These are phyloP conservation scores for Myopa testacea DNA, from an alignment of 2,888 invertebrate genomes.

Conservation along the genomic window DNA sequence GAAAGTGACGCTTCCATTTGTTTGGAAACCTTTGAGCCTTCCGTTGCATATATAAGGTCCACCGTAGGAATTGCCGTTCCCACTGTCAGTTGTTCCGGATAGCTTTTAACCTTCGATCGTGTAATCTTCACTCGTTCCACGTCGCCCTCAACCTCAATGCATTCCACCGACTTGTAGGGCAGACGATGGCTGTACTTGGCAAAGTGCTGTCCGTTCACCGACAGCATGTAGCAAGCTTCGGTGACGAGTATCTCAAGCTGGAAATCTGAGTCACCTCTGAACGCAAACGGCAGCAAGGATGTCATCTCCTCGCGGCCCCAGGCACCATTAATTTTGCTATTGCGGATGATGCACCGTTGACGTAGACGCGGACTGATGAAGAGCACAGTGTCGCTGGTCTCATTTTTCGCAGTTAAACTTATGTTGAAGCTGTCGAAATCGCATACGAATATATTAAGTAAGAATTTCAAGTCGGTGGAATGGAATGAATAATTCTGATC, in stretches of 20 bases:
- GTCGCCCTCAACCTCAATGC: slow-evolving; percentile 74
- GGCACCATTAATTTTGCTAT: slow-evolving; percentile 74
- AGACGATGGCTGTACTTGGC: slow-evolving; percentile 76
- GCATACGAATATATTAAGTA: no score
- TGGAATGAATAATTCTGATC: slow-evolving; percentile 26
- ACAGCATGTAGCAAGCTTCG: slow-evolving; percentile 73
- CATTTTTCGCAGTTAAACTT: slow-evolving; percentile 61
- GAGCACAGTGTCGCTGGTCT: slow-evolving; percentile 74
- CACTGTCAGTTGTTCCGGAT: slow-evolving; percentile 49
- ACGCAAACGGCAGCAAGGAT: slow-evolving; percentile 69
- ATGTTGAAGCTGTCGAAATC: slow-evolving; percentile 62
- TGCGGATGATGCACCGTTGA: slow-evolving; percentile 82
- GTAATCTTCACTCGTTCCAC: slow-evolving; percentile 72
- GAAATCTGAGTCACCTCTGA: slow-evolving; percentile 62
- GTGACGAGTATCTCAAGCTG: slow-evolving; percentile 73
- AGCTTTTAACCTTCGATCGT: slow-evolving; percentile 56
- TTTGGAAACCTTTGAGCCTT: neutral
- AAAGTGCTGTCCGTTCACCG: slow-evolving; percentile 79
- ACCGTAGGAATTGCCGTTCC: neutral
- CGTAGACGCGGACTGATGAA: slow-evolving; percentile 86
- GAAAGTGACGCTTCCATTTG: neutral
- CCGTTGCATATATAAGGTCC: no score
- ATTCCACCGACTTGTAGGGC: slow-evolving; percentile 71
- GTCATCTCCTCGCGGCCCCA: slow-evolving; percentile 86
- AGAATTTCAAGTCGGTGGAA: no score